These are phyloP conservation scores for Brachyistius frenatus DNA, from an alignment of 2,113 vertebrate species.

Conservation along the genomic window DNA sequence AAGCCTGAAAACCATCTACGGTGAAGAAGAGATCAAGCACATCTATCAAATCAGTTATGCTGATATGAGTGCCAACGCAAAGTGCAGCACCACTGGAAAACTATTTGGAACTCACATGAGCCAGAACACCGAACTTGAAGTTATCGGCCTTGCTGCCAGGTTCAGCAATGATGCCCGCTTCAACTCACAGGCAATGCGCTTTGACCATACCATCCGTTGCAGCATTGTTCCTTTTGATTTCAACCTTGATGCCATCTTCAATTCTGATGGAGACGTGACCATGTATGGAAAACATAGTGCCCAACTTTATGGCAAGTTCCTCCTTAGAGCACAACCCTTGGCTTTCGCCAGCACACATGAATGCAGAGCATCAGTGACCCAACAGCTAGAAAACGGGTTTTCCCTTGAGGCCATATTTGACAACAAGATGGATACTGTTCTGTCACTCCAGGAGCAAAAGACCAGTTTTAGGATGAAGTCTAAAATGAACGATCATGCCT, in stretches of 20 bases:
- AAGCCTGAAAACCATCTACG: conserved; percentile 84
- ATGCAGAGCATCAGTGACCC: conserved; percentile 88
- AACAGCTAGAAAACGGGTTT: conserved; percentile 76
- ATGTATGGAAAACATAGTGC: conserved; percentile 88
- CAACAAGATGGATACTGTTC: conserved; percentile 84
- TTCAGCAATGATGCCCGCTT: conserved; percentile 85
- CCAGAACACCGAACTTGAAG: conserved; percentile 86
- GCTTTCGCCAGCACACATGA: conserved; percentile 90
- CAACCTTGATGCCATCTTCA: conserved; percentile 87
- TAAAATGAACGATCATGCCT: conserved; percentile 88
- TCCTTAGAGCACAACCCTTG: conserved; percentile 90
- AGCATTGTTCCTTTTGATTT: conserved; percentile 88
- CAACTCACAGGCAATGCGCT: conserved; percentile 86
- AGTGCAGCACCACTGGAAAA: conserved; percentile 89
- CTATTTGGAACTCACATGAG: conserved; percentile 85
- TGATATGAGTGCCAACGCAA: conserved; percentile 84
- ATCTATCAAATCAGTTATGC: conserved; percentile 85
- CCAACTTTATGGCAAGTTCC: conserved; percentile 90
- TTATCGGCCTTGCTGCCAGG: conserved; percentile 87
- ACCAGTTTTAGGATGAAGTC: conserved; percentile 86
- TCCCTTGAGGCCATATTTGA: conserved; percentile 84
- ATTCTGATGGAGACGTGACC: conserved; percentile 87
- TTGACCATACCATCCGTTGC: conserved; percentile 86
- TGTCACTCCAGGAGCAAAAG: conserved; percentile 89
- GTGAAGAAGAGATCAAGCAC: conserved; percentile 88